Evolutionary conservation across 2,797 vertebrate species (phyloP).

Genomic region (Gambusia yucatana): DNA sequence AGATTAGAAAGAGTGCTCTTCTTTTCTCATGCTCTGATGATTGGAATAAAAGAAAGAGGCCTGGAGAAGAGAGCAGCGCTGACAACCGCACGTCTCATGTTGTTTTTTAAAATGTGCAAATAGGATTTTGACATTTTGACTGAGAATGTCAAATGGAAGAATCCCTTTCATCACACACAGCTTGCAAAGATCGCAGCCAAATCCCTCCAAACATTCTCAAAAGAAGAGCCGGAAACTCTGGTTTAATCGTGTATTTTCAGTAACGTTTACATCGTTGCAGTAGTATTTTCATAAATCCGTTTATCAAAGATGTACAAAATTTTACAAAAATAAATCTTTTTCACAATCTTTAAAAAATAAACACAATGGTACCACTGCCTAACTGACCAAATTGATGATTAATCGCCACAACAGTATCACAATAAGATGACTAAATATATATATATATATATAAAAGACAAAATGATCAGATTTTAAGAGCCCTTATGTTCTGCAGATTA

Average conservation of each 20-base stretch:
- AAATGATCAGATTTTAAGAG: not conserved
- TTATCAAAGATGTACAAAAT: constrained; percentile 1
- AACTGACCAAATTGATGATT: not conserved
- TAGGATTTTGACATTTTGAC: not conserved
- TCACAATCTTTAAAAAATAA: not conserved
- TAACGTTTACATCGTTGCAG: not conserved
- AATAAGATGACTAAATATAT: not conserved
- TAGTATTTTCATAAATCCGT: not conserved
- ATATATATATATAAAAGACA: not conserved
- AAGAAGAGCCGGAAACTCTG: not conserved
- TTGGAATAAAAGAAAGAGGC: not conserved
- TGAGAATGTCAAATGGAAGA: not conserved
- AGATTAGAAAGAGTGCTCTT: not conserved
- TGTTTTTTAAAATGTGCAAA: not conserved
- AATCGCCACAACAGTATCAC: not conserved
- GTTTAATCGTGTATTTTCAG: not conserved
- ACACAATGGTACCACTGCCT: not conserved
- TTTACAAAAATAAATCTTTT: constrained; percentile 12
- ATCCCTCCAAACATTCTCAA: constrained; percentile 14
- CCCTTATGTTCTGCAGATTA: constrained; percentile 3
- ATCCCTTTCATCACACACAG: not conserved
- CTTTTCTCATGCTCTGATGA: not conserved
- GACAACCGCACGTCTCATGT: not conserved
- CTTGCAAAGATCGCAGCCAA: constrained; percentile 3
- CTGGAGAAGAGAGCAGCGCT: not conserved